Conservation (phyloP, 2,797 vertebrate species). For the Meda fulgida region DNA sequence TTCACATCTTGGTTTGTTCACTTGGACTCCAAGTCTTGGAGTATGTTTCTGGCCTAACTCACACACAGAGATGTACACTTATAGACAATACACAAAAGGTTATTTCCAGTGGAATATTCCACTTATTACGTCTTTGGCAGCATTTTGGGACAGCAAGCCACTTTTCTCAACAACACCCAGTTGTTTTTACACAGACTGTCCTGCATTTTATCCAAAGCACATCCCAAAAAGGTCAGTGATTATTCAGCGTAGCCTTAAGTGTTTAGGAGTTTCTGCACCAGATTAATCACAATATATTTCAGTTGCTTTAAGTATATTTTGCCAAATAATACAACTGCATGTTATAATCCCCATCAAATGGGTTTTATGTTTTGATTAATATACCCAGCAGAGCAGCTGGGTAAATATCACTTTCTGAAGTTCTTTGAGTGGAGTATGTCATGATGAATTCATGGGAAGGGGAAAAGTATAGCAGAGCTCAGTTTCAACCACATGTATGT, state of each 20-base stretch:
- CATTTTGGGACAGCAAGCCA: neutral
- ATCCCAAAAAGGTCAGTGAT: constrained; percentile 45
- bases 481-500: constrained; percentile 16
- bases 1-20: neutral
- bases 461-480: constrained; percentile 26
- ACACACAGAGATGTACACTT: neutral
- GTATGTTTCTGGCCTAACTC: neutral
- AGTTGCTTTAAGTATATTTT: neutral
- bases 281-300: constrained; percentile 22
- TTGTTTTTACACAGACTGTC: constrained; percentile 16
- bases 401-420: constrained; percentile 19
- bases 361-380: constrained; percentile 17
- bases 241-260: neutral
- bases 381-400: neutral
- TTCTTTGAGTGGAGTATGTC: neutral
- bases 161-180: constrained; percentile 41
- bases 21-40: neutral
- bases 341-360: neutral
- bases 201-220: constrained; percentile 34
- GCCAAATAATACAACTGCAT: neutral
- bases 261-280: neutral
- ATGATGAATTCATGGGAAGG: constrained; percentile 20
- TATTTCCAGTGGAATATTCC: constrained; percentile 27
- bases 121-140: constrained; percentile 9
- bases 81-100: neutral